Evolutionary conservation across 2,888 invertebrate genomes (phyloP).

Genomic region (Amitus sp.): DNA sequence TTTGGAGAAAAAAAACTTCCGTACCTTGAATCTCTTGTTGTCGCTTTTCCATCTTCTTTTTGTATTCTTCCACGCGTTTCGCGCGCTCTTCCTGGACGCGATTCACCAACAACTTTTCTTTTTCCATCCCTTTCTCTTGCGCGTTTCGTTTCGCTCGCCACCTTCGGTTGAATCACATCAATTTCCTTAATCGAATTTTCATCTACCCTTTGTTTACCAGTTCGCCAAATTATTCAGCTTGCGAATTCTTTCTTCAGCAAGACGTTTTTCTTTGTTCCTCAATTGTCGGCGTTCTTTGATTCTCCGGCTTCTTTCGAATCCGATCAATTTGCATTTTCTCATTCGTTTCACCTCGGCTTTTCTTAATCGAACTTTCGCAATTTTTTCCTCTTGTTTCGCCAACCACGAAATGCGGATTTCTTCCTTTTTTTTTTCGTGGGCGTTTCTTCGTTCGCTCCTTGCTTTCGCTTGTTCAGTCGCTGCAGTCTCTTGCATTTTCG

Average conservation of each 20-base stretch:
- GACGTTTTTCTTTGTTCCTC: not conserved
- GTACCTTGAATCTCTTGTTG: too few species aligned
- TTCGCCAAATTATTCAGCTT: not conserved
- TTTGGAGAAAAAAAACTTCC: too few species aligned
- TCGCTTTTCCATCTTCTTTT: too few species aligned
- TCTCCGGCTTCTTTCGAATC: not conserved
- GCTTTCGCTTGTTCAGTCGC: constrained; percentile 24
- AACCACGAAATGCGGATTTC: not conserved
- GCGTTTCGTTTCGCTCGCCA: too few species aligned
- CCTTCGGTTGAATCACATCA: too few species aligned
- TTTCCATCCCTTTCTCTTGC: too few species aligned
- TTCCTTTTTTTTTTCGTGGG: not conserved
- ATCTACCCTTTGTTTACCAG: constrained; percentile 6
- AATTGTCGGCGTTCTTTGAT: not conserved
- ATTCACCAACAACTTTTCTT: too few species aligned
- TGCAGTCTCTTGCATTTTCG: constrained; percentile 1
- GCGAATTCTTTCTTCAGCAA: not conserved
- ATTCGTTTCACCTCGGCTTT: constrained; percentile 4
- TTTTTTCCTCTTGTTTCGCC: constrained; percentile 1
- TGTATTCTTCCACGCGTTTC: too few species aligned
- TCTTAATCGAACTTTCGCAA: constrained; percentile 27
- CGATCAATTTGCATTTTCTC: not conserved
- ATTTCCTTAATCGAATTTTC: too few species aligned
- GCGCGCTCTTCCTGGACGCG: too few species aligned
- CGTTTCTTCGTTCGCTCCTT: constrained; percentile 27